Evolutionary conservation across 1,140 invertebrate genomes (phyloP).

Genomic region (Drosophila ficusphila): DNA sequence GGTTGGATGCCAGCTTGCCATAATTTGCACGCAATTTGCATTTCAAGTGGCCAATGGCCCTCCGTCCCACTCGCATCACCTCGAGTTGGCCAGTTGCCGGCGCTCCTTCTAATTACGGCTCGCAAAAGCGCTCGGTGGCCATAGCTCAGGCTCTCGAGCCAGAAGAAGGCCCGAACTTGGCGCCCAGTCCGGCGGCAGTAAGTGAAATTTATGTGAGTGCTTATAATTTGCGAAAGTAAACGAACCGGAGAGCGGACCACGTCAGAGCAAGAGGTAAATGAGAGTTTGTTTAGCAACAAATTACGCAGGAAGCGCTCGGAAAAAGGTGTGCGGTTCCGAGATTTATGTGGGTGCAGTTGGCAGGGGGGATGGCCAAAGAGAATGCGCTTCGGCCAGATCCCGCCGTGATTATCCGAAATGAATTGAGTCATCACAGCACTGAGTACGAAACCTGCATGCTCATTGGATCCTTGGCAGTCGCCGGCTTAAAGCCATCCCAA

Average conservation of each 20-base stretch:
- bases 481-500: conserved; percentile 10
- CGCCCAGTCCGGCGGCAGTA: conserved; percentile 47
- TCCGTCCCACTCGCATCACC: conserved; percentile 9
- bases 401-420: conserved; percentile 17
- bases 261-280: conserved; percentile 15
- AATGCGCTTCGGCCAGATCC: neutral
- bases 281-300: conserved; percentile 62
- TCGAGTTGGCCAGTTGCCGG: conserved; percentile 35
- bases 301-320: conserved; percentile 27
- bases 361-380: too few species aligned
- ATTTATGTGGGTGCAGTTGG: conserved; percentile 48
- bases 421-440: conserved; percentile 10
- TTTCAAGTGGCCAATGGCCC: conserved; percentile 73
- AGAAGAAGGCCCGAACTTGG: conserved; percentile 30
- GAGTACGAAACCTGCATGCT: neutral
- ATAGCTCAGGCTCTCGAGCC: conserved; percentile 27
- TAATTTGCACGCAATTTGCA: conserved; percentile 82
- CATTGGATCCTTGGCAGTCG: neutral
- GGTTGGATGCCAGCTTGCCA: conserved; percentile 69
- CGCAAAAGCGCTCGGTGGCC: conserved; percentile 45
- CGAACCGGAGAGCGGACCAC: conserved; percentile 11
- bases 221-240: conserved; percentile 74
- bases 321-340: conserved; percentile 43
- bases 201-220: conserved; percentile 77
- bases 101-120: conserved; percentile 70